Base-by-base conservation (phyloP, 2,888 invertebrate species). In the Lathronympha strigana region DNA sequence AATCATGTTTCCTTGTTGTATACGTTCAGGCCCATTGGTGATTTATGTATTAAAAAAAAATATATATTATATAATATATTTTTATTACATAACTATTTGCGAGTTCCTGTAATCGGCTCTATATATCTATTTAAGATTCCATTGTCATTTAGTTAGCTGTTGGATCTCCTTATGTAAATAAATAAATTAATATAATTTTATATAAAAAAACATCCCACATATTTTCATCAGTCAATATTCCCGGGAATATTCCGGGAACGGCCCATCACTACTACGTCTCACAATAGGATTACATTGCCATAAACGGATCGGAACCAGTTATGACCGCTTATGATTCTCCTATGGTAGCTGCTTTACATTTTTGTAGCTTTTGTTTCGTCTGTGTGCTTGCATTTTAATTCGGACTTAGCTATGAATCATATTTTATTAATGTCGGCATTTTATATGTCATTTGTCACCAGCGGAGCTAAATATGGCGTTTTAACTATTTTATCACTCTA, bases 271-370 rank as follows among this genome's bases (percentile, higher is more conserved):
- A 45, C 71, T 63, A 67, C 69, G 66, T 73, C 78, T 73, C 78
- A 91, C 90, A 91, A 91, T 91, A 91, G 91, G 90, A 90, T 88
- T 83, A 86, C 88, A 84, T 79, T 69, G 76, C 91, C 89, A 82
- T 90, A 89, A 86, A 90, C 82, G 90, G 89, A 73, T 76, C 77
- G 75, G 73, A 72, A 90, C 91, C 88, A 88, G 90, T 90, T 91
- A 91, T 89, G 87, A 89, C 77, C 83, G 81, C 83, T 85, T 87
- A 87, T 88, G 88, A 87, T 82, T 82, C 84, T 79, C 74, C 77
- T 83, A 82, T 83, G 79, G 79, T 79, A 74, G 77, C 79, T 76
- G 78, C 80, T 84, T 84, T 77, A 82, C 81, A 89, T 90, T 90
- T 90, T 88, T 88, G 85, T 84, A 81, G 75, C 83, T 88, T 87